A percentile compares a stretch with the other conserved stretches of the same genome.
These are phyloP conservation scores for Drosophila asahinai DNA, from an alignment of 1,140 invertebrate genomes.

Conservation along the genomic window DNA sequence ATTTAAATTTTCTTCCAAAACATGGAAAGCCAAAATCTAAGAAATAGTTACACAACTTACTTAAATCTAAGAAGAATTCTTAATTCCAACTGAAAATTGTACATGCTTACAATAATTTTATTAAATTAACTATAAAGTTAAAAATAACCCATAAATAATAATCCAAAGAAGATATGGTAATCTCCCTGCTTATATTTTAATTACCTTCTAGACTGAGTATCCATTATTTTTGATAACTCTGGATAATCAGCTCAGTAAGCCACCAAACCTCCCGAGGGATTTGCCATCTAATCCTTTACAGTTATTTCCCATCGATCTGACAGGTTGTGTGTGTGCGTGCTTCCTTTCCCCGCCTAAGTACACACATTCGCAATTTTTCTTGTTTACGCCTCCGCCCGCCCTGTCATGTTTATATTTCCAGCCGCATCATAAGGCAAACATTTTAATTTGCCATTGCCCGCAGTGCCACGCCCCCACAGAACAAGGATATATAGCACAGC, in stretches of 20 bases:
- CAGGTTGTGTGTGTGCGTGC: background rate
- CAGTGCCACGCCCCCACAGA: slow-evolving; percentile 23
- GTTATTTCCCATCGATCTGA: slow-evolving; percentile 27
- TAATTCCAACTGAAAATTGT: background rate
- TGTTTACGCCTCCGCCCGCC: slow-evolving; percentile 32
- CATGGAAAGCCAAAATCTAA: no score
- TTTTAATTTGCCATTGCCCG: slow-evolving; percentile 67
- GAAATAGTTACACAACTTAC: no score
- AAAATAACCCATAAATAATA: background rate
- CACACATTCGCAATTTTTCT: slow-evolving; percentile 14
- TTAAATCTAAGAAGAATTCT: no score
- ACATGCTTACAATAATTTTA: no score
- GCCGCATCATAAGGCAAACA: slow-evolving; percentile 75
- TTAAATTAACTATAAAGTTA: background rate
- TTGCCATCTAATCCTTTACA: slow-evolving; percentile 20
- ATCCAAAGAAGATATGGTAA: background rate
- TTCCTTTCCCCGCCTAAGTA: background rate
- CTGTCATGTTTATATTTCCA: slow-evolving; percentile 48
- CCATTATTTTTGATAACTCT: slow-evolving; percentile 18
- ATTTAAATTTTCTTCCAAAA: no score
- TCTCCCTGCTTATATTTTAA: slow-evolving; percentile 12
- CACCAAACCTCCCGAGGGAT: background rate
- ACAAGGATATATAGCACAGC: background rate
- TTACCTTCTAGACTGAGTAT: background rate
- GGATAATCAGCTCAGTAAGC: background rate